Percentiles rank a stretch among this genome's conserved stretches.
These are phyloP conservation scores for Nycticryphes semicollaris DNA, from an alignment of 2,113 vertebrate genomes.

Conservation along the genomic window DNA sequence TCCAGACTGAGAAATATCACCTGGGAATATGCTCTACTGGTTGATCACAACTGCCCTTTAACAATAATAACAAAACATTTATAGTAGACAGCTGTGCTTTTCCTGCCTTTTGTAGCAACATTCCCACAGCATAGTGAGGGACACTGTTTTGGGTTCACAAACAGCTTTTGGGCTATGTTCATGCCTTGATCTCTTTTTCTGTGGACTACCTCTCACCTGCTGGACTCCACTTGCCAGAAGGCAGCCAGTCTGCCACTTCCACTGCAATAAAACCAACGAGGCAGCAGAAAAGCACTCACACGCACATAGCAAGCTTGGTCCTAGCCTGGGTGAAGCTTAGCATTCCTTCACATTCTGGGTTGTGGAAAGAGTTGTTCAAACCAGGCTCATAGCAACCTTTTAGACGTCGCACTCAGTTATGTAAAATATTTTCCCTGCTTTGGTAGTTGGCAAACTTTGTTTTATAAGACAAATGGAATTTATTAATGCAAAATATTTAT, in stretches of 20 bases:
- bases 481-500: constrained; percentile 81
- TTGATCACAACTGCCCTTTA: not conserved
- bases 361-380: constrained; percentile 66
- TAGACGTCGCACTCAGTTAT: constrained; percentile 58
- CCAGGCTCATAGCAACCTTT: constrained; percentile 64
- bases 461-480: constrained; percentile 78
- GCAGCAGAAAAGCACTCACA: not conserved
- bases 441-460: constrained; percentile 72
- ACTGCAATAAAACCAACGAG: not conserved
- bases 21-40: not conserved
- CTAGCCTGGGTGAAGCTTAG: not conserved
- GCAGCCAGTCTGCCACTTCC: not conserved
- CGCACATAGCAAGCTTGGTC: not conserved
- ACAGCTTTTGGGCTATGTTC: not conserved
- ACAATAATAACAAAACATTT: constrained; percentile 34
- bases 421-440: constrained; percentile 77
- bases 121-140: not conserved
- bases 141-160: not conserved
- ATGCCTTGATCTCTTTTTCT: not conserved
- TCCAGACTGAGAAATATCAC: not conserved
- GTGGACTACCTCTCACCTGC: not conserved
- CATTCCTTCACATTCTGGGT: constrained; percentile 38
- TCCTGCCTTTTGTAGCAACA: not conserved
- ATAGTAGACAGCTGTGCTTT: constrained; percentile 7
- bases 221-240: not conserved